Evolutionary conservation across 2,113 vertebrate species (phyloP).

Genomic region (Procavia capensis): DNA sequence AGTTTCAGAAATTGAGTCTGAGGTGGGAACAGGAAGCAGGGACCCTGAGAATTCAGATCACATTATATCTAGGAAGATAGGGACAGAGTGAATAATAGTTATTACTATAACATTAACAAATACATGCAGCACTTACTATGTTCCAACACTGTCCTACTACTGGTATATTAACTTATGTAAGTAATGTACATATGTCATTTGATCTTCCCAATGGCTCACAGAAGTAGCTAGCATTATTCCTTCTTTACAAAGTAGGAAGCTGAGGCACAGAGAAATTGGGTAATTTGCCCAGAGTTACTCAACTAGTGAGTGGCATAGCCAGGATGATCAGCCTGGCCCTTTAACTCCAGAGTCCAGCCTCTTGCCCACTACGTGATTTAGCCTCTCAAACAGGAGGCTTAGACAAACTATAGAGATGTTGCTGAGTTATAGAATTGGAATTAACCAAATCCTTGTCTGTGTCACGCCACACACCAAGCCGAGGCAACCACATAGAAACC

Average conservation of each 20-base stretch:
- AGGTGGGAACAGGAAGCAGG: background rate
- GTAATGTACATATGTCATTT: background rate
- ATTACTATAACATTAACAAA: background rate
- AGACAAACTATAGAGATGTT: rapidly evolving
- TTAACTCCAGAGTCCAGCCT: background rate
- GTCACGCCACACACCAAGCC: background rate
- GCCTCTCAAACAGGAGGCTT: background rate
- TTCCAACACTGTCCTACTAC: background rate
- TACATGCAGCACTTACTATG: background rate
- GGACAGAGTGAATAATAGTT: background rate
- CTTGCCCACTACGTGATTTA: background rate
- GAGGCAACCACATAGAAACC: background rate
- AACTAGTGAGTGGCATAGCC: background rate
- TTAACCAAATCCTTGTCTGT: background rate
- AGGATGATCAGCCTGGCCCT: background rate
- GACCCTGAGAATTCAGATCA: slow-evolving; percentile 8
- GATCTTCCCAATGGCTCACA: background rate
- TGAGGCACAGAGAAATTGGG: background rate
- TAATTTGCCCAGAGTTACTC: background rate
- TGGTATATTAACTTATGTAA: background rate
- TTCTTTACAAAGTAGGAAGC: background rate
- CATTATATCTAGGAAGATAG: background rate
- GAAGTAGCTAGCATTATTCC: background rate
- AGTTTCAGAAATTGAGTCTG: background rate
- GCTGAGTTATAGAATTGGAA: background rate